Conservation (phyloP, 2,797 vertebrate genomes). For the Lerista edwardsae region DNA sequence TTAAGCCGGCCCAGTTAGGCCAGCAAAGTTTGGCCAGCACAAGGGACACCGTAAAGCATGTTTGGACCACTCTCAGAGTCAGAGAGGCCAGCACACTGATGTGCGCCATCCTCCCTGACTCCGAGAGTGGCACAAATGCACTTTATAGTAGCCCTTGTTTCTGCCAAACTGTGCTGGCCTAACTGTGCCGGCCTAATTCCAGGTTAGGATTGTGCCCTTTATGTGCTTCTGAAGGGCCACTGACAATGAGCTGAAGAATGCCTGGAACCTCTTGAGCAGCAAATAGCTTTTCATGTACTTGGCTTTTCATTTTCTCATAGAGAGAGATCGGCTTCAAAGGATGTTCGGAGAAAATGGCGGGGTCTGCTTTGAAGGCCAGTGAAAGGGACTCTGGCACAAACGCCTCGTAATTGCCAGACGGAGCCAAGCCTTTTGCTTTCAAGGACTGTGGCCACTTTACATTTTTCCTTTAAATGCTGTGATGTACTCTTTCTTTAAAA, state of each 20-base stretch:
- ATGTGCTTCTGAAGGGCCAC: constrained; percentile 57
- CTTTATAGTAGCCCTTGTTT: too few relatives aligned
- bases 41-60: too few relatives aligned
- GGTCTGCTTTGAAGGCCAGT: not conserved
- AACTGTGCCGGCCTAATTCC: too few relatives aligned
- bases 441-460: not conserved
- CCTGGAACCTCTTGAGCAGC: not conserved
- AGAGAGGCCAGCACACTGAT: too few relatives aligned
- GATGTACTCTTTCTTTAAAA: not conserved
- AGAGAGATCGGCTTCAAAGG: not conserved
- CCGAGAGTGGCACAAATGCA: too few relatives aligned
- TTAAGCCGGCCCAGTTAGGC: too few relatives aligned
- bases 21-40: too few relatives aligned
- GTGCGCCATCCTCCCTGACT: too few relatives aligned
- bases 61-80: too few relatives aligned
- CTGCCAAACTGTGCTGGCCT: too few relatives aligned
- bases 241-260: constrained; percentile 34
- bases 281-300: not conserved
- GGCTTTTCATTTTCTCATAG: accelerated
- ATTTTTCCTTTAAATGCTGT: too few relatives aligned
- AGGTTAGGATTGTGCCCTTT: too few relatives aligned
- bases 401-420: not conserved
- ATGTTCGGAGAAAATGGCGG: not conserved
- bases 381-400: not conserved
- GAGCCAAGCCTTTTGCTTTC: not conserved